Base-by-base conservation (phyloP, 2,113 vertebrate species). In the Misgurnus mizolepis region DNA sequence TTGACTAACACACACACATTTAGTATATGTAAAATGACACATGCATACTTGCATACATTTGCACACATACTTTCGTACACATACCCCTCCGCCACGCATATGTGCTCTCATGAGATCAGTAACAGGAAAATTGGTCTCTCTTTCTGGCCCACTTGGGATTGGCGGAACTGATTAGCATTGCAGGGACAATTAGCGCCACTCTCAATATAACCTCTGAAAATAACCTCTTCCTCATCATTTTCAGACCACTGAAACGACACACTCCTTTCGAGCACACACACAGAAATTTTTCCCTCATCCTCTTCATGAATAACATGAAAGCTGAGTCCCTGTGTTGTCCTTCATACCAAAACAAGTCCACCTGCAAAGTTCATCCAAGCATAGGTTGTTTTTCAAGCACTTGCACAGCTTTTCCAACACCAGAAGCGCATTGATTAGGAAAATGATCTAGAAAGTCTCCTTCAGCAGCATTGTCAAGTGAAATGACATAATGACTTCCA, bases 161-260 rank as follows among this genome's bases (percentile, higher is more conserved):
- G 84, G 84, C 76, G 84, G 83, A 78, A 75, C 86, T 87, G 84
- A 87, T 87, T 84, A 86, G 78, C 86, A 86, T 87, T 86, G 86
- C 81, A 83, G 77, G 76, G 83, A 86, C 82, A 87, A 87, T 87
- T 86, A 86, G 86, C 77, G 67, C 80, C 81, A 76, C 47, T 84
- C 73, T 79, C 80, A 84, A 76, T 80, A 82, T 68, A 53, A 81
- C 76, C 78, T 65, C 83, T 82, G 78, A 83, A 86, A 87, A 83
- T 83, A 83, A 81, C 77, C 76, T 68, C 75, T 75, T 77, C 80
- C 79, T 55, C 61, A 73, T 80, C 79, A 87, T 83, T 83, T 75
- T 79, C 77, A 79, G 66, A 49, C 77, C 76, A 78, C 41, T 80
- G 76, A 65, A 45, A 79, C 50, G 14, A 12, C 77, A 67, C 61